Evolutionary conservation across 2,113 vertebrate species (phyloP).

Genomic region (Peromyscus maniculatus): DNA sequence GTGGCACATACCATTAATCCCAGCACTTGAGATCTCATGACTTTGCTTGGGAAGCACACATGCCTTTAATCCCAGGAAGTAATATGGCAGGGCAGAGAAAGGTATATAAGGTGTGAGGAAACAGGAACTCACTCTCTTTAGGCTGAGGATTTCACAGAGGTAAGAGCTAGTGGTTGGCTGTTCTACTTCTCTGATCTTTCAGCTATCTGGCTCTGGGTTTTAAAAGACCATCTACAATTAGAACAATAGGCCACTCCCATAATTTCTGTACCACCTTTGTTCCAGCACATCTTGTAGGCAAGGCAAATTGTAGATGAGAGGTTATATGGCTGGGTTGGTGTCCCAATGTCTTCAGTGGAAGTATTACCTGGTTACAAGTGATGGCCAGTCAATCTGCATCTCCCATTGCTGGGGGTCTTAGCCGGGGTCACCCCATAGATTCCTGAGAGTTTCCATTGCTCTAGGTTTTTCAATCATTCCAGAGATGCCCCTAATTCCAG

Average conservation of each 20-base stretch:
- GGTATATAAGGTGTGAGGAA: too few species aligned
- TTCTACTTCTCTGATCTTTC: too few species aligned
- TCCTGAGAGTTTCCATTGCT: background rate
- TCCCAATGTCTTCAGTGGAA: background rate
- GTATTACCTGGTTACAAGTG: background rate
- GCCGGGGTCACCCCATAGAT: background rate
- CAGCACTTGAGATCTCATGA: too few species aligned
- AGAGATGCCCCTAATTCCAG: background rate
- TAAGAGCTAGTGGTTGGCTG: too few species aligned
- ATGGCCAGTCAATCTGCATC: background rate
- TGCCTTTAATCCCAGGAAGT: too few species aligned
- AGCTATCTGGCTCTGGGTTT: too few species aligned
- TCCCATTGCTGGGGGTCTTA: background rate
- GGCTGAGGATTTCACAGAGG: too few species aligned
- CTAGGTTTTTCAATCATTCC: background rate
- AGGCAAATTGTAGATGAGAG: background rate
- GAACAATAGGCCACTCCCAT: background rate
- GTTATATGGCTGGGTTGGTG: background rate
- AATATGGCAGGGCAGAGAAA: too few species aligned
- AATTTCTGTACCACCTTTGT: background rate
- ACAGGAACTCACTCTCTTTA: too few species aligned
- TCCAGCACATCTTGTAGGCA: background rate
- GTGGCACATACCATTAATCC: too few species aligned
- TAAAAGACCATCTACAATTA: too few species aligned
- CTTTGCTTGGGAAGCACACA: too few species aligned